Evolutionary conservation across 2,888 invertebrate species (phyloP), one percentile per base, ranked within the genome.

Genomic region (Tupiocoris notatus): DNA sequence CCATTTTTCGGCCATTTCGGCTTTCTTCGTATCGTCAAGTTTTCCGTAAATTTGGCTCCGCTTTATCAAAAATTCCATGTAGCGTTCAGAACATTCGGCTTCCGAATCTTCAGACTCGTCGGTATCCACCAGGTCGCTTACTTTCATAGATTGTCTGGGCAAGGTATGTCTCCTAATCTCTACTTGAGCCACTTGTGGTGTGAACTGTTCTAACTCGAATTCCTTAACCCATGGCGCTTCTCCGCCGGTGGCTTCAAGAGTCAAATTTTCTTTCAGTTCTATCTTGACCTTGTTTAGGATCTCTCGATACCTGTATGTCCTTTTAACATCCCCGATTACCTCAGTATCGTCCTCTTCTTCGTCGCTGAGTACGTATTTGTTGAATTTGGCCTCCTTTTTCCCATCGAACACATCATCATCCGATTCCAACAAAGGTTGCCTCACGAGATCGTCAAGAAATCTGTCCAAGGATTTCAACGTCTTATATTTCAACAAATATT

Each of bases 401-500:
- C 22, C 17, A 22, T 67, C 56, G 12, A 16, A 67, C 2, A 22
- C 56, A 20, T 67, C 67, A 57, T 67, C 67, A 21, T 67, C 67
- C 12, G 54, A 56, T 6, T 56, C 67, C 54, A 67, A 22, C 20
- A 21, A 16, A 0, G 67, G 67, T 23, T 67, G 56, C 57, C 39
- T 67, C 18, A 67, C 21, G 16, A 67, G 56, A 6, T 67, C 67
- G n/a, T 67, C 67, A 2, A 67, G 22, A 20, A 67, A 67, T 57
- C 57, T 1, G 12, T 57, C 67, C 18, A 67, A 54, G 9, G 21
- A 20, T 67, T 18, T 67, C 12, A 67, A 23, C 1, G 39, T 56
- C 12, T 21, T 54, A 22, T 67, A 67, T 21, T 57, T 67, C 20
- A 67, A 22, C 7, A 67, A 54, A 57, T 67, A 67, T 6, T 18